These are phyloP conservation scores for Hypomecis atomaria DNA, from an alignment of 2,888 invertebrate genomes.

Conservation along the genomic window DNA sequence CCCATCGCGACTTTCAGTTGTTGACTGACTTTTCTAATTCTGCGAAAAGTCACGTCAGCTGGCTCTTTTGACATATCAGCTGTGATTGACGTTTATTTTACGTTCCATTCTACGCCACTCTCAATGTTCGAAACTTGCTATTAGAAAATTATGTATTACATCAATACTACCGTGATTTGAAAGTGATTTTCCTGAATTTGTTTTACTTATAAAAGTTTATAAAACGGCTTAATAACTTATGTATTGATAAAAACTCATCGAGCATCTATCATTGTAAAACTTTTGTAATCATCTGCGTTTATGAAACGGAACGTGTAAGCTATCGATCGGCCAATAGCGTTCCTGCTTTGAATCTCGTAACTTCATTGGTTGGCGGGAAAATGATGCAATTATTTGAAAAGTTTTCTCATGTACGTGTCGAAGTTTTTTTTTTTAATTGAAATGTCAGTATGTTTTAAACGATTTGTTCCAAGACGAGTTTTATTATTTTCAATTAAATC, in stretches of 20 bases:
- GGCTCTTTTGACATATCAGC: conserved; percentile 2
- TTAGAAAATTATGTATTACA: too few relatives aligned
- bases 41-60: conserved; percentile 5
- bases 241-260: too few relatives aligned
- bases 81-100: conserved; percentile 13
- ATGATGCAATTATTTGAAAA: conserved; percentile 14
- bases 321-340: conserved; percentile 6
- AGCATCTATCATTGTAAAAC: too few relatives aligned
- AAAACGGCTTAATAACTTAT: too few relatives aligned
- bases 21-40: conserved; percentile 49
- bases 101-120: conserved; percentile 18
- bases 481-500: too few relatives aligned
- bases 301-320: conserved; percentile 1
- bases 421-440: too few relatives aligned
- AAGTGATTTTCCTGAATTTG: too few relatives aligned
- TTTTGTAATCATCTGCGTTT: background rate
- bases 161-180: too few relatives aligned
- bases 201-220: too few relatives aligned
- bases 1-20: conserved; percentile 57
- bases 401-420: background rate
- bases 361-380: conserved; percentile 11
- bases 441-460: too few relatives aligned
- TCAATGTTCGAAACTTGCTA: background rate
- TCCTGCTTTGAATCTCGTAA: background rate
- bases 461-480: too few relatives aligned